Evolutionary conservation across 1,140 invertebrate genomes (phyloP).

Genomic region (Habropoda laboriosa): DNA sequence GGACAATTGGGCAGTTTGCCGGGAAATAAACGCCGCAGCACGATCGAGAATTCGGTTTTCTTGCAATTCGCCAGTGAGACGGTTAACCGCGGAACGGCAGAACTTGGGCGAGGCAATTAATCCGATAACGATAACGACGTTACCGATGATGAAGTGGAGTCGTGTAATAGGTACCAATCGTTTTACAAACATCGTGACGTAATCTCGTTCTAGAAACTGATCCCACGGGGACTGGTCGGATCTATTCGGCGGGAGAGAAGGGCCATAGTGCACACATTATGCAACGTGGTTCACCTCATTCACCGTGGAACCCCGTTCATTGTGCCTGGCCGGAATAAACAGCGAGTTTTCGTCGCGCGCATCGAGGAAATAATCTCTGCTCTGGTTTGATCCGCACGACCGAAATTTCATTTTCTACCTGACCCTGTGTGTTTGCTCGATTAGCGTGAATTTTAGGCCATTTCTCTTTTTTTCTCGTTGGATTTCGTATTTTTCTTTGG

Average conservation of each 20-base stretch:
- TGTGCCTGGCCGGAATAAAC: neutral
- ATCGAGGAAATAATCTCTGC: slow-evolving; percentile 2
- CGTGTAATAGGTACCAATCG: slow-evolving; percentile 21
- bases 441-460: neutral
- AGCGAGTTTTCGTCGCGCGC: neutral
- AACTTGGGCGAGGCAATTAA: slow-evolving; percentile 35
- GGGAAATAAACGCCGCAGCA: slow-evolving; percentile 1
- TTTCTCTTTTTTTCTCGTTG: too few species aligned
- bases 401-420: neutral
- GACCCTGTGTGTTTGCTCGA: neutral
- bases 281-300: slow-evolving; percentile 14
- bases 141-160: slow-evolving; percentile 38
- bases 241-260: neutral
- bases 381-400: neutral
- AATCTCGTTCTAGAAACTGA: slow-evolving; percentile 39
- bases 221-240: neutral
- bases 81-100: slow-evolving; percentile 28
- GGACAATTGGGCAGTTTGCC: neutral
- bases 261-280: neutral
- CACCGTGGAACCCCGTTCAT: neutral
- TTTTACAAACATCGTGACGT: slow-evolving; percentile 43
- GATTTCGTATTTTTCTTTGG: neutral
- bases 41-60: slow-evolving; percentile 3
- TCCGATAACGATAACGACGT: slow-evolving; percentile 50
- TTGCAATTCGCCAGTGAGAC: slow-evolving; percentile 21